These are phyloP conservation scores for Cynodonichthys magdalenae DNA, from an alignment of 2,797 vertebrate genomes.

Conservation along the genomic window DNA sequence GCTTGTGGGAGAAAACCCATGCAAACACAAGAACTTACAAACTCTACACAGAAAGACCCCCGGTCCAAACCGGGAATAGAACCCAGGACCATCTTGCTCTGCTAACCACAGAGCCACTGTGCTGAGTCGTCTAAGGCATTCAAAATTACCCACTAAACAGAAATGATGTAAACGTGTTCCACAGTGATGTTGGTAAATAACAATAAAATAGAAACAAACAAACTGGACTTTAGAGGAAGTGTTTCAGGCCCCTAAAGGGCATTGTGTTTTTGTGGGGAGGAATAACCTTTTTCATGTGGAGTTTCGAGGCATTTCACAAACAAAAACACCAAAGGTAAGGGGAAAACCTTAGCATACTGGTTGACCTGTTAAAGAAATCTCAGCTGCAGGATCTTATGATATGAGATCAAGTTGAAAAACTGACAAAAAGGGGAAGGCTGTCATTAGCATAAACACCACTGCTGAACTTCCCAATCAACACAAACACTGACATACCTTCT, in stretches of 20 bases:
- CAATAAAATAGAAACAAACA: not conserved
- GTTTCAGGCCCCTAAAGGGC: not conserved
- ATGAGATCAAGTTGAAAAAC: constrained; percentile 1
- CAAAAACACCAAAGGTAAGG: not conserved
- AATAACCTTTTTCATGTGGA: not conserved
- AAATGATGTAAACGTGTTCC: not conserved
- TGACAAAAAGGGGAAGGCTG: constrained; percentile 26
- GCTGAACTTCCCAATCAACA: not conserved
- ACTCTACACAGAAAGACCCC: too few species aligned
- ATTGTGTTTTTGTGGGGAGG: not conserved
- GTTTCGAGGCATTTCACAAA: not conserved
- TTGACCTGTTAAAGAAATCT: not conserved
- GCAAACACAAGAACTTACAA: too few species aligned
- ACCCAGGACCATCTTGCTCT: too few species aligned
- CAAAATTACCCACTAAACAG: not conserved
- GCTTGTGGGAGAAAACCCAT: too few species aligned
- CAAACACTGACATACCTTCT: constrained; percentile 84
- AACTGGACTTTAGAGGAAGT: not conserved
- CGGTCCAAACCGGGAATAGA: too few species aligned
- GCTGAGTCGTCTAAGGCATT: too few species aligned
- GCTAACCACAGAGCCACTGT: too few species aligned
- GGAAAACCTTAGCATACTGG: not conserved
- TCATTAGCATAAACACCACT: not conserved
- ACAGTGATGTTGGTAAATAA: not conserved
- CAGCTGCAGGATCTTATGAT: constrained; percentile 14